These are phyloP conservation scores for Synanthedon vespiformis DNA, from an alignment of 2,888 invertebrate species.

Conservation along the genomic window DNA sequence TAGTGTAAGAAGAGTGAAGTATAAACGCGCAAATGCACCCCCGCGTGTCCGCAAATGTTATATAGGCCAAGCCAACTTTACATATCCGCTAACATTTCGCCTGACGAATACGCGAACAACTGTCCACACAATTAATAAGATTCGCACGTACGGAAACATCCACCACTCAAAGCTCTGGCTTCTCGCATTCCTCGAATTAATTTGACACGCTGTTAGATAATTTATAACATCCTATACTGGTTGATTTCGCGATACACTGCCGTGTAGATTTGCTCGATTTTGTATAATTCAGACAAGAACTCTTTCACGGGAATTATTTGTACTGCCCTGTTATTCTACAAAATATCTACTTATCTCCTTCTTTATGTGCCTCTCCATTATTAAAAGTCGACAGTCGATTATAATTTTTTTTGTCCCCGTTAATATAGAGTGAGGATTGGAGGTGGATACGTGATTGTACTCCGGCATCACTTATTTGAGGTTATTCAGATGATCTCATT, in stretches of 20 bases:
- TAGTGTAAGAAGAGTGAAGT: too few species aligned
- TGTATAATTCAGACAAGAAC: too few species aligned
- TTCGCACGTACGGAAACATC: constrained; percentile 45
- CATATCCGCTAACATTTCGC: constrained; percentile 12
- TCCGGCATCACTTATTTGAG: too few species aligned
- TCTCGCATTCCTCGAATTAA: constrained; percentile 64
- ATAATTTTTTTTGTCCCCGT: too few species aligned
- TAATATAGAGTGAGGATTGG: too few species aligned
- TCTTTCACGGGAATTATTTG: too few species aligned
- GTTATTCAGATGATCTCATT: too few species aligned
- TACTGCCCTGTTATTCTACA: too few species aligned
- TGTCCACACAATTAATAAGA: constrained; percentile 61
- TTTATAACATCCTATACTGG: constrained; percentile 65
- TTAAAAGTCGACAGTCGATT: too few species aligned
- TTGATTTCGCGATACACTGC: constrained; percentile 31
- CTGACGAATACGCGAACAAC: constrained; percentile 56
- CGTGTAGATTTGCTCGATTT: constrained; percentile 9
- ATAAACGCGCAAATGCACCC: constrained; percentile 10
- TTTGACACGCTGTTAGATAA: constrained; percentile 68
- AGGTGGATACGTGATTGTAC: too few species aligned
- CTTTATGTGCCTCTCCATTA: too few species aligned
- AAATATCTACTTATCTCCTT: too few species aligned
- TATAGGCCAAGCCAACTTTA: constrained; percentile 15
- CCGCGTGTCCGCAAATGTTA: constrained; percentile 11
- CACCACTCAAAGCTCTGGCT: constrained; percentile 39